These are phyloP conservation scores for Galeruca laticollis DNA, from an alignment of 2,888 invertebrate species.

Conservation along the genomic window DNA sequence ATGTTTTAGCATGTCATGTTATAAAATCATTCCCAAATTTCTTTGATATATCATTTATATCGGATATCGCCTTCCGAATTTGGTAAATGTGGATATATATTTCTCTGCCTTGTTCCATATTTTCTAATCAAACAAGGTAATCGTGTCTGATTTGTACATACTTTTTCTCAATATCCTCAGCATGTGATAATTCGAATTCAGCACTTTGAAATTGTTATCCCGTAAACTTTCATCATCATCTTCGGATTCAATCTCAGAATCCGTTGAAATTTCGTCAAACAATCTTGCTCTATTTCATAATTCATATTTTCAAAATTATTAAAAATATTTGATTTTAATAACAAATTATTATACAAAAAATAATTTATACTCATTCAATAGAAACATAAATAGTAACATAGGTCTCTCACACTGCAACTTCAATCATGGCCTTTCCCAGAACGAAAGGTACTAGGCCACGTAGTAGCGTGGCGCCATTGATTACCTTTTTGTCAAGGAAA, in stretches of 20 bases:
- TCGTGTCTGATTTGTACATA: constrained; percentile 13
- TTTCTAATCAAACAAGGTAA: constrained; percentile 18
- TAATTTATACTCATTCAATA: too few species aligned
- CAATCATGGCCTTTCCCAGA: constrained; percentile 1
- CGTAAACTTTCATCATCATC: constrained; percentile 4
- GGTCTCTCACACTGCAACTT: too few species aligned
- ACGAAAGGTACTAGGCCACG: constrained; percentile 8
- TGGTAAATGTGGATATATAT: constrained; percentile 5
- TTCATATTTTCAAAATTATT: constrained; percentile 14
- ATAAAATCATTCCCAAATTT: too few species aligned
- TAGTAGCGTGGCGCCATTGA: not conserved
- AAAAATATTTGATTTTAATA: constrained; percentile 11
- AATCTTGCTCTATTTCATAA: constrained; percentile 10
- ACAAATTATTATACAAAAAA: constrained; percentile 2
- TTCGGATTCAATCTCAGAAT: constrained; percentile 3
- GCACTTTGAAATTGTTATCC: constrained; percentile 2
- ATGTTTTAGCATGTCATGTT: too few species aligned
- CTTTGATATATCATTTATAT: too few species aligned
- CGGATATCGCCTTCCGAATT: constrained; percentile 1
- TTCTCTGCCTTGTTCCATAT: constrained; percentile 11
- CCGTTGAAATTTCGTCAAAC: constrained; percentile 11
- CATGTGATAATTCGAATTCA: constrained; percentile 6
- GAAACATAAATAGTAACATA: too few species aligned
- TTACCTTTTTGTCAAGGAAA: constrained; percentile 5
- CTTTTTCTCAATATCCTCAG: constrained; percentile 14